A percentile compares a stretch with the other conserved stretches of the same genome.
These are phyloP conservation scores for Brenthis daphne DNA, from an alignment of 2,888 invertebrate species.

Conservation along the genomic window DNA sequence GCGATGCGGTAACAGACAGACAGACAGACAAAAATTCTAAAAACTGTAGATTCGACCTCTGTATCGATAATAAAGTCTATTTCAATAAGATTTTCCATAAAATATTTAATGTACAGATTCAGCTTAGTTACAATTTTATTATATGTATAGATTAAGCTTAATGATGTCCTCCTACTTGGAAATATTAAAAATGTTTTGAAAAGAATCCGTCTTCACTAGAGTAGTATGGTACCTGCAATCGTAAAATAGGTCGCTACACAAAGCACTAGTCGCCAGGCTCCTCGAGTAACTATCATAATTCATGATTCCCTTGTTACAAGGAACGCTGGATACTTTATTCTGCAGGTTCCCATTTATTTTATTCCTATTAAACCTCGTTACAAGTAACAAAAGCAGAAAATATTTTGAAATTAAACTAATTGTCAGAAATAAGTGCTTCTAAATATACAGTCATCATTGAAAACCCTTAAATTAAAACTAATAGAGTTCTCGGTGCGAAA, in stretches of 20 bases:
- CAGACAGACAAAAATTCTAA: too few species aligned
- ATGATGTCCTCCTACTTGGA: constrained; percentile 5
- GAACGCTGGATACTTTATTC: constrained; percentile 39
- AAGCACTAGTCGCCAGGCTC: constrained; percentile 37
- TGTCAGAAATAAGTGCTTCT: neutral
- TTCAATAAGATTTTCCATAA: too few species aligned
- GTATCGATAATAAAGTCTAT: too few species aligned
- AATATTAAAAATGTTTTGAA: constrained; percentile 26
- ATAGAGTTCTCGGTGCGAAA: too few species aligned
- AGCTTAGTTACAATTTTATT: too few species aligned
- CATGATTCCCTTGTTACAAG: constrained; percentile 42
- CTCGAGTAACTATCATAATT: constrained; percentile 43
- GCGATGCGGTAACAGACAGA: too few species aligned
- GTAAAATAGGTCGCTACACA: constrained; percentile 40
- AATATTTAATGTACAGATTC: too few species aligned
- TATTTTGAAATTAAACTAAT: constrained; percentile 23
- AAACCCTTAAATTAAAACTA: too few species aligned
- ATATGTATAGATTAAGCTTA: neutral
- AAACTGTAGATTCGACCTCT: too few species aligned
- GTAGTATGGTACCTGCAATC: constrained; percentile 33
- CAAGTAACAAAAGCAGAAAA: constrained; percentile 30
- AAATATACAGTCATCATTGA: neutral
- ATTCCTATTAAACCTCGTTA: constrained; percentile 41
- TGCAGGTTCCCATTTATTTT: constrained; percentile 39
- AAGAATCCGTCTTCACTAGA: constrained; percentile 25